Base-by-base conservation (phyloP, 2,113 vertebrate species). In the Anguilla japonica region DNA sequence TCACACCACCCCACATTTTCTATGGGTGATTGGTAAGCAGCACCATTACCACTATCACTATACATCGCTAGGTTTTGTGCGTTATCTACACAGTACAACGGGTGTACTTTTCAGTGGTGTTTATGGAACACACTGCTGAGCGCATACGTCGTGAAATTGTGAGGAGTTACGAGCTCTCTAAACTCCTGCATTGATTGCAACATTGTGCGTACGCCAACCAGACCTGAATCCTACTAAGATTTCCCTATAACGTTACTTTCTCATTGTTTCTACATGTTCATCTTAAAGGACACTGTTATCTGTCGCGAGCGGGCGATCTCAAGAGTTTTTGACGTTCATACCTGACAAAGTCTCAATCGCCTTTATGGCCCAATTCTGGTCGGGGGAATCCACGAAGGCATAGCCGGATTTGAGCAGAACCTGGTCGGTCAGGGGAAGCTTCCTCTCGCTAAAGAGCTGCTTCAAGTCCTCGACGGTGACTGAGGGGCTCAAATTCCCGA, bases 311-410 rank as follows among this genome's bases (percentile, higher is more conserved):
- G 89, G 89, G 92, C 91, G 91, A 92, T 87, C 86, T 80, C 81
- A 56, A 79, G 71, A 82, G 88, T 90, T 90, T 89, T 89, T 91
- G 87, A 89, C 87, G 91, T 92, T 93, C 97, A 96, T 93, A 98
- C 97, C 97, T 91, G 96, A 97, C 89, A 98, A 95, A 92, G 95
- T 95, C 94, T 98, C 97, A 93, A 98, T 97, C 90, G 96, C 97
- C 93, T 96, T 97, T 91, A 98, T 97, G 96, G 97, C 97, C 96
- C 96, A 97, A 94, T 97, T 98, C 91, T 97, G 97, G 93, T 98
- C 97, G 71, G 97, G 97, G 92, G 97, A 98, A 95, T 98, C 97
- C 93, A 98, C 97, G 94, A 98, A 98, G 92, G 97, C 97, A 96
- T 98, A 98, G 92, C 97, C 97, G 89, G 96, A 96, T 96, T 98